phyloP scores from a whole-genome alignment of 1,140 invertebrate species.

The Odontomachus brunneus region DNA sequence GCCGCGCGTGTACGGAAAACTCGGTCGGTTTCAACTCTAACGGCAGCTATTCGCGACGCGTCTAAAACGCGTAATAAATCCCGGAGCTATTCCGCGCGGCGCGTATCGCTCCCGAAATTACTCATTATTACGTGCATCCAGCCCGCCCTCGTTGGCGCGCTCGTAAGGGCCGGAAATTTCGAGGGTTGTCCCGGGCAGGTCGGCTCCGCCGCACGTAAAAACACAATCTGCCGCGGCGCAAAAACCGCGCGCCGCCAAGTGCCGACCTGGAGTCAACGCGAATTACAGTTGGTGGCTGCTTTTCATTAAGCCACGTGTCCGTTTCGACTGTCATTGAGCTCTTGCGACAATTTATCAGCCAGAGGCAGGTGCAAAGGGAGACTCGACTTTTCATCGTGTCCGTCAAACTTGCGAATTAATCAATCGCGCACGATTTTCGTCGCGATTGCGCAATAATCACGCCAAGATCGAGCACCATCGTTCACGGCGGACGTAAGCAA shows the following conservation, averaged over 20 bases:
- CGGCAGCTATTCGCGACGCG: neutral
- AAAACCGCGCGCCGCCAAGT: neutral
- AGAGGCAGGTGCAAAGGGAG: too few species aligned
- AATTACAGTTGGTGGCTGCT: neutral
- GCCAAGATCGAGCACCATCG: constrained; percentile 5
- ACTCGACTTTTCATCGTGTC: too few species aligned
- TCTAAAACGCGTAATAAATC: constrained; percentile 28
- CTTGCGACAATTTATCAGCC: too few species aligned
- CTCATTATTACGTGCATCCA: constrained; percentile 26
- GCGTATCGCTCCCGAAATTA: constrained; percentile 18
- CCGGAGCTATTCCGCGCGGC: neutral
- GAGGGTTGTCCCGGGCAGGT: constrained; percentile 1
- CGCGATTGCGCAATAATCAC: constrained; percentile 4
- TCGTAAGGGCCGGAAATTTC: constrained; percentile 7
- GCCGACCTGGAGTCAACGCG: neutral
- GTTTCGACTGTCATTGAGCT: too few species aligned
- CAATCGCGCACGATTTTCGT: too few species aligned
- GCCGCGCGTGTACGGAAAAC: too few species aligned
- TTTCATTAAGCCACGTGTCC: too few species aligned
- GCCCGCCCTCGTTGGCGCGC: neutral
- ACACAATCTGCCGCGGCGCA: neutral
- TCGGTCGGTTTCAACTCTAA: constrained; percentile 11
- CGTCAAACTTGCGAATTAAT: too few species aligned
- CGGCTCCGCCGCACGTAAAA: neutral
- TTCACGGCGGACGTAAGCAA: constrained; percentile 4